Evolutionary conservation across 2,888 invertebrate genomes (phyloP).

Genomic region (Pristionchus exspectatus): DNA sequence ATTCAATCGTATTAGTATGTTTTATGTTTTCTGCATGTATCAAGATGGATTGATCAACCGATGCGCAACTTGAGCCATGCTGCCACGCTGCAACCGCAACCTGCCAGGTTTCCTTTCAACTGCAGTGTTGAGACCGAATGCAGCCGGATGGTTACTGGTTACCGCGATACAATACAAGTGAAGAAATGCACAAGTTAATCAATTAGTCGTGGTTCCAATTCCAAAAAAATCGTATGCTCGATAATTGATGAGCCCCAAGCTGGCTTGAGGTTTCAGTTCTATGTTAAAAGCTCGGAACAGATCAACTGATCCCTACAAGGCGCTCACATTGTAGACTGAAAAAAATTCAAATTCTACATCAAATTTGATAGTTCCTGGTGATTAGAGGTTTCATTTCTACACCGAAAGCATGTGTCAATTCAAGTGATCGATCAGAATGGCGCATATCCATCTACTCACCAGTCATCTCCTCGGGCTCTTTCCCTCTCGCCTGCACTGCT

Average conservation of each 20-base stretch:
- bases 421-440: no score
- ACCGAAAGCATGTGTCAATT: no score
- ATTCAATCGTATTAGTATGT: neutral
- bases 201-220: neutral
- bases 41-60: no score
- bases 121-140: no score
- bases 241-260: neutral
- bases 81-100: no score
- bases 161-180: neutral
- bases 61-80: no score
- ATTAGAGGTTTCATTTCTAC: neutral
- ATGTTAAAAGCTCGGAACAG: neutral
- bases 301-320: neutral
- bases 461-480: slow-evolving; percentile 83
- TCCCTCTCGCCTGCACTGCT: slow-evolving; percentile 93
- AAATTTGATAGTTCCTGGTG: neutral
- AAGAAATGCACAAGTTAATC: neutral
- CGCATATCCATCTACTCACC: neutral
- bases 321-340: neutral
- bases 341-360: neutral
- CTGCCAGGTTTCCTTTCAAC: no score
- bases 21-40: no score
- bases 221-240: neutral
- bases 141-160: no score
- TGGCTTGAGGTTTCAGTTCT: neutral